Evolutionary conservation across 92 coral and sea anemone genomes (phyloP), one percentile per base, ranked within the genome.

Genomic region (Phenganax subtilis): DNA sequence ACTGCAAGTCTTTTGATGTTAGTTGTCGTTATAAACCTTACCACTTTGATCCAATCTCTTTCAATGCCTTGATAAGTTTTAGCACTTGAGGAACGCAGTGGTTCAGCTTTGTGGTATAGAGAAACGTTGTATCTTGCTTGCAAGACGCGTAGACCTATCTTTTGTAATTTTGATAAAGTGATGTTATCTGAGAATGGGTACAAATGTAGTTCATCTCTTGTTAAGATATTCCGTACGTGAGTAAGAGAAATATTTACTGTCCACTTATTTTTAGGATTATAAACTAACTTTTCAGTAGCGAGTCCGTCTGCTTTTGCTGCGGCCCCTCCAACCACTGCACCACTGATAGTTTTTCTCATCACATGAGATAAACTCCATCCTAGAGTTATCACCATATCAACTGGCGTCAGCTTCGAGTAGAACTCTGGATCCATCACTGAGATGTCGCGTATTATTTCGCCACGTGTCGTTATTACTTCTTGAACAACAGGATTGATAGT

Each of bases 241-340:
- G 74, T 79, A 3, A 79, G 16, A 10, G 83, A 79, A 15, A 79
- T 51, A 53, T 79, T 79, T 7, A 79, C 62, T 7, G 73, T 62
- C 83, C 83, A 79, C 57, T 65, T 79, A n/a, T 62, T 62, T 16
- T 10, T 51, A 25, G 83, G 47, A 30, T 79, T 63, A 20, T 62
- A 79, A 14, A 37, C 29, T 29, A 79, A 62, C n/a, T 64, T 12
- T 0, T 63, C 73, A 25, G 74, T 54, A 2, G 28, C 10, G 15
- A 79, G 83, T n/a, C 83, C 83, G 51, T 67, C 62, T 30, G 61
- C 8, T 79, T 51, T 79, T 47, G 83, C 73, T 31, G 83, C 83
- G 17, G n/a, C 52, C 0, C 83, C 83, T 6, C 63, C 37, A 2
- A 79, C 83, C 9, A 79, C 59, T 11, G 83, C 83, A n/a, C 83